Base-by-base conservation (phyloP, 2,888 invertebrate species). In the Emmelina monodactyla region DNA sequence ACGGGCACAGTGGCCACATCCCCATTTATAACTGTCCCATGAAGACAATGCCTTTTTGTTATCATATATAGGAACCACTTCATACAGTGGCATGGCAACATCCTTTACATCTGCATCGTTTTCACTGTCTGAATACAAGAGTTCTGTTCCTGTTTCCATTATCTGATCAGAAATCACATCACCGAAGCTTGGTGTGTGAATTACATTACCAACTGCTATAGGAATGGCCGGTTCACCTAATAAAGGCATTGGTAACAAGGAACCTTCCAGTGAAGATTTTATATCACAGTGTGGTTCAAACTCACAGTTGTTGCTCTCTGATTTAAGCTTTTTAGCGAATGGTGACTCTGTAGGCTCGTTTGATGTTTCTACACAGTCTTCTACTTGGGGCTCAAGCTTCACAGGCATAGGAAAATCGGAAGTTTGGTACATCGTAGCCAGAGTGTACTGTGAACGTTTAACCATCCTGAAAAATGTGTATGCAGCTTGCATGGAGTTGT, bases 1-100 rank as follows among this genome's bases (percentile, higher is more conserved):
- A 2, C 31, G 22, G 2, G 34, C 13, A 12, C 49, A 49, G 15
- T 41, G 40, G 2, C 34, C 29, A 29, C 49, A 49, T 2, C 30
- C 29, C 44, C 44, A 47, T 16, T 32, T 15, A 11, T 47, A 49
- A 16, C 34, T 37, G 1, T 30, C 29, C 48, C 48, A 48, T 0
- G 47, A 43, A 2, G 13, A 3, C 15, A 28, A n/a, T 9, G 1
- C 22, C 22, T 33, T 22, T 29, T 25, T 11, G 11, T 25, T 10
- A 7, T 3, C 25, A 10, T n/a, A 25, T n/a, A 12, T 25, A 16
- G 10, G n/a, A 11, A 25, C 25, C 9, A 9, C 25, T 7, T 10
- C n/a, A 25, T 25, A 25, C 25, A 25, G 25, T 7, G 25, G 25
- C 9, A 25, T 11, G 3, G 11, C n/a, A 12, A 14, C 13, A 7